phyloP scores from a whole-genome alignment of 2,888 invertebrate species.

The Mactromeris polynyma region DNA sequence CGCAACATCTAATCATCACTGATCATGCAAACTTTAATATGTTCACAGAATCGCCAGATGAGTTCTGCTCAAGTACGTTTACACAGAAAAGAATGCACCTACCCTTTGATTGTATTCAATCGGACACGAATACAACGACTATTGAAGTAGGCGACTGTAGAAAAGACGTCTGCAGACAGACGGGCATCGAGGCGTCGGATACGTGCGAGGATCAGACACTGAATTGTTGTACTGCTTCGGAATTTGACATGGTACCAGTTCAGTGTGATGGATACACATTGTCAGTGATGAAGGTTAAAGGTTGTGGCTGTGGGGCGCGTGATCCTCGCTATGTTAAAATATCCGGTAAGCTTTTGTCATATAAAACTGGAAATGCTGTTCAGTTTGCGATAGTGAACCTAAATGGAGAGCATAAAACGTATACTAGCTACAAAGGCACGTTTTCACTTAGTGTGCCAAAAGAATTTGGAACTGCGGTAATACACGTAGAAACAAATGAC shows the following conservation, averaged over 20 bases:
- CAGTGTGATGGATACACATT: background rate
- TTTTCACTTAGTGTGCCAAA: background rate
- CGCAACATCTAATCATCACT: too few species aligned
- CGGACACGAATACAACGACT: background rate
- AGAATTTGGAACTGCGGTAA: too few species aligned
- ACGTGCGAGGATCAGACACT: background rate
- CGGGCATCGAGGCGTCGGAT: background rate
- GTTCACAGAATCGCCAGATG: background rate
- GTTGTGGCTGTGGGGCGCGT: background rate
- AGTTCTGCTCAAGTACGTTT: background rate
- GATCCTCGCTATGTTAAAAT: background rate
- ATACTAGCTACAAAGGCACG: background rate
- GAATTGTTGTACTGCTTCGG: background rate
- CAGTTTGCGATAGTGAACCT: background rate
- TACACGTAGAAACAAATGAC: background rate
- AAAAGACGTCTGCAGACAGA: background rate
- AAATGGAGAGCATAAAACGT: background rate
- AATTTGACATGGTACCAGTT: background rate
- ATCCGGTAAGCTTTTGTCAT: background rate
- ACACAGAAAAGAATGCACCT: background rate
- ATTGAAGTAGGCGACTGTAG: conserved; percentile 11
- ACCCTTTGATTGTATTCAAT: background rate
- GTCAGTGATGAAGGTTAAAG: background rate
- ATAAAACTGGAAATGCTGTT: background rate
- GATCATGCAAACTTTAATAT: too few species aligned